These are phyloP conservation scores for Netelia virgata DNA, from an alignment of 2,888 invertebrate genomes.

Conservation along the genomic window DNA sequence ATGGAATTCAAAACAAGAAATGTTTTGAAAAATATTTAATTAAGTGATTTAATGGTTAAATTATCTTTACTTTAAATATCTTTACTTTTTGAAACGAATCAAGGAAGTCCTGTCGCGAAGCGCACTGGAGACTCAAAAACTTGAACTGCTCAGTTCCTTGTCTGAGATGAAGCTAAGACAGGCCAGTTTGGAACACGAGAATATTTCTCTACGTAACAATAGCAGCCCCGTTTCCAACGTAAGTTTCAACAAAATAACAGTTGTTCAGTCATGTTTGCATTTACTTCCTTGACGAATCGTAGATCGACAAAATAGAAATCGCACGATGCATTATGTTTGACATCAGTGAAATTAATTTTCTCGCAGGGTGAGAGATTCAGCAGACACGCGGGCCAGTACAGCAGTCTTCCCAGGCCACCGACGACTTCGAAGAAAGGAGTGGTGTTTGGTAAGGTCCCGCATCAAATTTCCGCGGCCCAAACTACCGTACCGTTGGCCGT, in stretches of 20 bases:
- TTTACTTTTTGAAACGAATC: conserved; percentile 69
- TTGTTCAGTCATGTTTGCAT: no score
- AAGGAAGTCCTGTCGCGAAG: conserved; percentile 95
- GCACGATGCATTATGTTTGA: no score
- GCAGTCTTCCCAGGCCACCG: conserved; percentile 90
- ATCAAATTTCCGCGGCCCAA: conserved; percentile 77
- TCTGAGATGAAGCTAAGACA: conserved; percentile 96
- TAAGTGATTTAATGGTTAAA: not conserved
- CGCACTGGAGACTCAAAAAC: conserved; percentile 96
- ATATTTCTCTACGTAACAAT: conserved; percentile 89
- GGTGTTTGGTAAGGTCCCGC: conserved; percentile 90
- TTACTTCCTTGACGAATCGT: not conserved
- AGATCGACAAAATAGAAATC: not conserved
- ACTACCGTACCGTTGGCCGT: conserved; percentile 83
- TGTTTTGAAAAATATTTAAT: not conserved
- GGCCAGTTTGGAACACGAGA: conserved; percentile 94
- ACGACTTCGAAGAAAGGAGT: conserved; percentile 88
- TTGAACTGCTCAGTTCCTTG: conserved; percentile 96
- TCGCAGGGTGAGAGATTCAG: conserved; percentile 82
- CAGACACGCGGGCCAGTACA: conserved; percentile 88
- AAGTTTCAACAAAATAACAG: conserved; percentile 59
- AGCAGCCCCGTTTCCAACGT: conserved; percentile 82
- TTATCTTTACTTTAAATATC: not conserved
- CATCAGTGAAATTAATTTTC: conserved; percentile 29
- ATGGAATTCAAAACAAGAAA: not conserved